Conservation (phyloP, 2,888 invertebrate species). For the Microctonus brassicae region DNA sequence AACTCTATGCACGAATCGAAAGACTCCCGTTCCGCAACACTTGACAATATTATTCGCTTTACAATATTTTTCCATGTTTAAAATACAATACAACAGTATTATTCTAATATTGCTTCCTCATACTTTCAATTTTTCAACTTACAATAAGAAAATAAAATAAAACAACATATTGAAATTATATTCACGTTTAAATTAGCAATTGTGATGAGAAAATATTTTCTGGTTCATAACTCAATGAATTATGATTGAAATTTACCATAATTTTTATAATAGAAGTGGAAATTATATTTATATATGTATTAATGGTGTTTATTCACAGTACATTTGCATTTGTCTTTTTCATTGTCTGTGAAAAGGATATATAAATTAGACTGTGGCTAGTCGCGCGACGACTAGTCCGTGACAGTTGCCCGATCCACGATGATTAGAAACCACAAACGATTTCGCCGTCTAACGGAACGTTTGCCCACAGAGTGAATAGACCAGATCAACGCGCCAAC, state of each 20-base stretch:
- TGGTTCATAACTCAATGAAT: neutral
- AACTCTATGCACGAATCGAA: conserved; percentile 35
- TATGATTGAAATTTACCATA: neutral
- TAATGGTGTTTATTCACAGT: conserved; percentile 65
- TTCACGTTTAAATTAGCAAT: neutral
- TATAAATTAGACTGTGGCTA: conserved; percentile 63
- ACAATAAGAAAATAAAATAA: neutral
- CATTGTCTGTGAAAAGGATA: conserved; percentile 49
- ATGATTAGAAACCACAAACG: conserved; percentile 44
- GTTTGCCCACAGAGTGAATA: conserved; percentile 10
- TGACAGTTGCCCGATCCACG: conserved; percentile 52
- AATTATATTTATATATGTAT: conserved; percentile 61
- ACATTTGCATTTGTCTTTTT: conserved; percentile 41
- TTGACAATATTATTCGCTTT: conserved; percentile 31
- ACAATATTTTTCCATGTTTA: conserved; percentile 5
- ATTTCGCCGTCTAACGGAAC: conserved; percentile 35
- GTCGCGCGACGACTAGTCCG: conserved; percentile 57
- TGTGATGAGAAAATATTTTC: neutral
- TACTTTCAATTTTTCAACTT: conserved; percentile 2
- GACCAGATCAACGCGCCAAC: conserved; percentile 25
- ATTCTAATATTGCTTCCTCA: conserved; percentile 3
- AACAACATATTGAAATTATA: neutral
- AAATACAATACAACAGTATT: conserved; percentile 2
- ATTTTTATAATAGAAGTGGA: neutral
- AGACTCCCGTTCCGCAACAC: conserved; percentile 44